phyloP scores from a whole-genome alignment of 2,113 vertebrate genomes.

The Nycticorax nycticorax region DNA sequence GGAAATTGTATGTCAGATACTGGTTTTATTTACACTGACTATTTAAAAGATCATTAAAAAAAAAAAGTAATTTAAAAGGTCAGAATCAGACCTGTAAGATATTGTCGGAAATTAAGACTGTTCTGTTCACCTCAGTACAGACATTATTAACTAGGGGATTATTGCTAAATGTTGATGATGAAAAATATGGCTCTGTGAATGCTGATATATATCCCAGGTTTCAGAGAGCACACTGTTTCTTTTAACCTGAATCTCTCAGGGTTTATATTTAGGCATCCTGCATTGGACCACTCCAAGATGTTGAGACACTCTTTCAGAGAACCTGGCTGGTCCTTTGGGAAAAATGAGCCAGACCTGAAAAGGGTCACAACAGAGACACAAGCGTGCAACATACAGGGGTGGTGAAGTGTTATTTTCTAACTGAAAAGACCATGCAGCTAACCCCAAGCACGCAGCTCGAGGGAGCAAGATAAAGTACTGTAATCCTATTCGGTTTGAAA shows the following conservation, averaged over 20 bases:
- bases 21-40: background rate
- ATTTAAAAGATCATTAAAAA: background rate
- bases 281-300: background rate
- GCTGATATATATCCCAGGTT: background rate
- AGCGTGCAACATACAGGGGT: accelerated
- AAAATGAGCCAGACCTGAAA: background rate
- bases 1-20: background rate
- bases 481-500: background rate
- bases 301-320: background rate
- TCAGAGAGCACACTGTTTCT: background rate
- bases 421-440: background rate
- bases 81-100: background rate
- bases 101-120: background rate
- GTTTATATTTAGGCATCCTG: background rate
- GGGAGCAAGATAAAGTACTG: background rate
- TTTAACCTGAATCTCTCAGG: background rate
- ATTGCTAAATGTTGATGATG: background rate
- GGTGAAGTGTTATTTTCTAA: background rate
- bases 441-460: background rate
- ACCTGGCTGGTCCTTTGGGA: background rate
- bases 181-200: background rate
- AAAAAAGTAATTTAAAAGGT: background rate
- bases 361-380: accelerated
- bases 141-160: background rate
- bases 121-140: background rate